Evolutionary conservation across 2,797 vertebrate genomes (phyloP).

Genomic region (Tachyglossus aculeatus): DNA sequence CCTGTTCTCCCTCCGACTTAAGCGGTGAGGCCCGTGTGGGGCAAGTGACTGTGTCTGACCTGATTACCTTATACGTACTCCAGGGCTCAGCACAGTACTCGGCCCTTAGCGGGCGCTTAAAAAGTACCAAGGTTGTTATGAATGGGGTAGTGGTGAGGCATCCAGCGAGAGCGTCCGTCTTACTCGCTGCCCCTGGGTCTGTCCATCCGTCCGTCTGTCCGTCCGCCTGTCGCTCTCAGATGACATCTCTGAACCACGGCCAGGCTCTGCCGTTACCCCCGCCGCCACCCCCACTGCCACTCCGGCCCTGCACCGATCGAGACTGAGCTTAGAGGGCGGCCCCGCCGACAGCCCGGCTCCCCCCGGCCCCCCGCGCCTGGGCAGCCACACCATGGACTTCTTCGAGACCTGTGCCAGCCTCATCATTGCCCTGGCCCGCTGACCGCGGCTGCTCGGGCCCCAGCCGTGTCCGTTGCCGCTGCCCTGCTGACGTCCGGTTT

Average conservation of each 20-base stretch:
- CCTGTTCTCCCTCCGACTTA: no score
- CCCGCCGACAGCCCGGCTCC: constrained; percentile 77
- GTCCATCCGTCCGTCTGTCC: no score
- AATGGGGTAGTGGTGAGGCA: no score
- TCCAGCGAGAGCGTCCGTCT: no score
- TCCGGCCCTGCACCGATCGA: constrained; percentile 85
- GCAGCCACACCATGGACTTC: constrained; percentile 99
- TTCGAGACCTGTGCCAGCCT: constrained; percentile 99
- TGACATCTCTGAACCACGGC: constrained; percentile 89
- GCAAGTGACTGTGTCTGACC: no score
- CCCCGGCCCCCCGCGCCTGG: constrained; percentile 87
- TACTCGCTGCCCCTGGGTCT: no score
- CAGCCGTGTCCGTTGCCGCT: constrained; percentile 1
- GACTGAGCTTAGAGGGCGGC: constrained; percentile 89
- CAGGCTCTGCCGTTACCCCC: constrained; percentile 93
- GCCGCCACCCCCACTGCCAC: constrained; percentile 90
- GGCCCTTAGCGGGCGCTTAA: no score
- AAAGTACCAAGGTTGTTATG: no score
- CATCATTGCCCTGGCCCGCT: constrained; percentile 94
- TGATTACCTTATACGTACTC: no score
- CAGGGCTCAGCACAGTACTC: no score
- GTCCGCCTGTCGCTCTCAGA: constrained; percentile 72
- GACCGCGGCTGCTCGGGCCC: constrained; percentile 46
- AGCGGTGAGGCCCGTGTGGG: no score
- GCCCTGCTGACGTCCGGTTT: constrained; percentile 57